Evolutionary conservation across 2,888 invertebrate genomes (phyloP).

Genomic region (Dinocampus coccinellae): DNA sequence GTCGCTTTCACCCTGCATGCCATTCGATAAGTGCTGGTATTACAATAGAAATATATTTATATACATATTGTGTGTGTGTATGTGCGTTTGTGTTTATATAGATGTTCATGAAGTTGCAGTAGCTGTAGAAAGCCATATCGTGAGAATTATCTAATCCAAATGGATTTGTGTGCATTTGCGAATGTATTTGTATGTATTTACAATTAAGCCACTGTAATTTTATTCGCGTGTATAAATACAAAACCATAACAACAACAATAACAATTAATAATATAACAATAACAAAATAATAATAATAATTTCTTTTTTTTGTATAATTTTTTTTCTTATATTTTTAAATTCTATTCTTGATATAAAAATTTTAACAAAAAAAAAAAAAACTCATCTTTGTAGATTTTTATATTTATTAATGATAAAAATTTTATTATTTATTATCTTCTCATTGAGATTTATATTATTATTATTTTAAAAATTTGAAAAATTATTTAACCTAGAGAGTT

Average conservation of each 20-base stretch:
- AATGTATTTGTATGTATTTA: neutral
- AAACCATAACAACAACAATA: neutral
- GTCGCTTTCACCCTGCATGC: slow-evolving; percentile 40
- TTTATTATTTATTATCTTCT: too few species aligned
- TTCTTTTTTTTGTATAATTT: too few species aligned
- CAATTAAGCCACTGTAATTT: slow-evolving; percentile 7
- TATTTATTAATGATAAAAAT: too few species aligned
- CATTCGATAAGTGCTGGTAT: slow-evolving; percentile 33
- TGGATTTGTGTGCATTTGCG: neutral
- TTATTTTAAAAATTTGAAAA: too few species aligned
- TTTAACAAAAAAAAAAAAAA: too few species aligned
- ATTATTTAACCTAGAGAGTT: too few species aligned
- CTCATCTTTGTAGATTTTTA: too few species aligned
- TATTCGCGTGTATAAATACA: neutral
- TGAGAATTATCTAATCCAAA: slow-evolving; percentile 44
- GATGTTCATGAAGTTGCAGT: neutral
- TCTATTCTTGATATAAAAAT: too few species aligned
- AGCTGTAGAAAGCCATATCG: slow-evolving; percentile 33
- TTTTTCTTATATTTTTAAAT: too few species aligned
- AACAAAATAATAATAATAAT: too few species aligned
- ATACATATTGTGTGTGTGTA: too few species aligned
- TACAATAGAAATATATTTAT: slow-evolving; percentile 28
- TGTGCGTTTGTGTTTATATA: neutral
- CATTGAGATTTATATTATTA: too few species aligned
- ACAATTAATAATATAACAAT: neutral